Evolutionary conservation across 2,797 vertebrate genomes (phyloP).

Genomic region (Nannoperca obscura): DNA sequence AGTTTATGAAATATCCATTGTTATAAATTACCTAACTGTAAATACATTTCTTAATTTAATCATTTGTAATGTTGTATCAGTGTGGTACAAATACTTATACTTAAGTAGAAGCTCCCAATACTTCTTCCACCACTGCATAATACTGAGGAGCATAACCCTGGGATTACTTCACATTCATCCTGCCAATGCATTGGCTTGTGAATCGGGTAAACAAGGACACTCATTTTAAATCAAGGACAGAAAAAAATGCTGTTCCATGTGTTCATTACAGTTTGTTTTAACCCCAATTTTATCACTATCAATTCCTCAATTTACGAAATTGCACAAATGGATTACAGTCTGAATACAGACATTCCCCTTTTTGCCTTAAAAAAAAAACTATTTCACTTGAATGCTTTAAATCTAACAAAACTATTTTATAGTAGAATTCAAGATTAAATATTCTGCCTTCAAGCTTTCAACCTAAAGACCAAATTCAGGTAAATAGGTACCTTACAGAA

Average conservation of each 20-base stretch:
- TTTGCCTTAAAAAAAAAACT: not conserved
- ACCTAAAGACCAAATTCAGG: not conserved
- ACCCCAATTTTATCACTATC: not conserved
- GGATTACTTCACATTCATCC: not conserved
- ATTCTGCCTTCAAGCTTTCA: not conserved
- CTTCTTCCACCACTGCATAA: not conserved
- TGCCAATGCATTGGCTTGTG: not conserved
- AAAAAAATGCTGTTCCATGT: conserved; percentile 2
- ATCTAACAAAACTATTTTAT: not conserved
- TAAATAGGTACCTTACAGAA: not conserved
- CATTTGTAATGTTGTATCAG: not conserved
- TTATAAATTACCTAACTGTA: not conserved
- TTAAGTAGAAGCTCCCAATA: not conserved
- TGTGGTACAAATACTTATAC: not conserved
- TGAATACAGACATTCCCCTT: not conserved
- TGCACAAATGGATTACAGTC: not conserved
- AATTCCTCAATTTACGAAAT: not conserved
- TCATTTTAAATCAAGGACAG: not conserved
- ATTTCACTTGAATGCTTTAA: not conserved
- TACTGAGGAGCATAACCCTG: not conserved
- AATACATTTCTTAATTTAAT: too few relatives aligned
- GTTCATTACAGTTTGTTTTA: not conserved
- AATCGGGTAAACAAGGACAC: not conserved
- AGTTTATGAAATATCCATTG: not conserved
- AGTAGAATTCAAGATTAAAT: not conserved